These are phyloP conservation scores for Synodontis membranacea DNA, from an alignment of 2,113 vertebrate genomes.

Conservation along the genomic window DNA sequence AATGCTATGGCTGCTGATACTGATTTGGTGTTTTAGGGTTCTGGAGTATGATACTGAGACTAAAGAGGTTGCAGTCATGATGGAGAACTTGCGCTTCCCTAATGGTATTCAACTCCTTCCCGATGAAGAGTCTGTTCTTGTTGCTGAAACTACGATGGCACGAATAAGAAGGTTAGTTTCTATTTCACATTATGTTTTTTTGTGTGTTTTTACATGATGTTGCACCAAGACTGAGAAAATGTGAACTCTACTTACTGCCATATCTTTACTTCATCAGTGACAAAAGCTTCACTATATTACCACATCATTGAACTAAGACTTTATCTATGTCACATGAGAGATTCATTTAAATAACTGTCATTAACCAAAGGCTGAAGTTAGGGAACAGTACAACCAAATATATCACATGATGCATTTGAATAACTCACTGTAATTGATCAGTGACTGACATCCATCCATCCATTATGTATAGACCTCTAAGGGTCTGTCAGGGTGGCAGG, in stretches of 20 bases:
- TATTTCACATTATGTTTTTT: not conserved
- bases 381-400: not conserved
- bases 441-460: too few relatives aligned
- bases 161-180: constrained; percentile 84
- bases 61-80: constrained; percentile 85
- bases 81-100: constrained; percentile 90
- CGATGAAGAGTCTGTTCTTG: constrained; percentile 91
- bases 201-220: not conserved
- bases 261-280: not conserved
- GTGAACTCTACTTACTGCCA: not conserved
- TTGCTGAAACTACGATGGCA: constrained; percentile 92
- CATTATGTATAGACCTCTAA: too few relatives aligned
- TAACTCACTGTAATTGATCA: not conserved
- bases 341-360: not conserved
- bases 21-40: constrained; percentile 71
- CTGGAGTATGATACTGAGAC: constrained; percentile 85
- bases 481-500: too few relatives aligned
- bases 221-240: not conserved
- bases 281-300: not conserved
- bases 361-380: not conserved
- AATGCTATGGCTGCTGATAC: not conserved
- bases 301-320: not conserved
- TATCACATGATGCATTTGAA: not conserved
- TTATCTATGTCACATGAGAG: not conserved
- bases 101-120: constrained; percentile 93